Conservation (phyloP, 2,113 vertebrate species). For the Phalacrocorax aristotelis region DNA sequence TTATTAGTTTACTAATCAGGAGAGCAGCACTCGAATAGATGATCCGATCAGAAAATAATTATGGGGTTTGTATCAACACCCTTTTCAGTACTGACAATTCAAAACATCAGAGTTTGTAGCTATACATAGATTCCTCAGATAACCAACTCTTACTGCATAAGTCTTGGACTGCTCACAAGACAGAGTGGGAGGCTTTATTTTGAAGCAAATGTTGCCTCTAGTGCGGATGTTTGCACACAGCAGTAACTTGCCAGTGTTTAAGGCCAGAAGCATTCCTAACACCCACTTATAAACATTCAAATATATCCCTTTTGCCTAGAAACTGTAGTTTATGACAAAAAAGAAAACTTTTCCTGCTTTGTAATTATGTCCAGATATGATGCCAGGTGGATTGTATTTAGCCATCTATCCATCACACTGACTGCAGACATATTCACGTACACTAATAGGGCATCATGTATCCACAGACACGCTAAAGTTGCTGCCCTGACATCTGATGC, state of each 20-base stretch:
- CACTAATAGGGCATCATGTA: accelerated
- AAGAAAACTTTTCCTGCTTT: background rate
- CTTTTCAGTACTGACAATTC: background rate
- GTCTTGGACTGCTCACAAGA: background rate
- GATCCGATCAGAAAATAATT: background rate
- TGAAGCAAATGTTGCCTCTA: constrained; percentile 1
- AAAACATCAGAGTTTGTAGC: background rate
- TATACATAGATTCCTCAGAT: background rate
- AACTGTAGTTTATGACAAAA: background rate
- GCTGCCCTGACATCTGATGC: background rate
- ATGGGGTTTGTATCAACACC: accelerated
- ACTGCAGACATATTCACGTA: background rate
- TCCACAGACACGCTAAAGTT: background rate
- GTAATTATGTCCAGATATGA: background rate
- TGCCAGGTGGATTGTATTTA: background rate
- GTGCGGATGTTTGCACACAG: constrained; percentile 3
- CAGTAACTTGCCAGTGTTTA: background rate
- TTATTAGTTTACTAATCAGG: background rate
- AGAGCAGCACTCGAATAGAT: background rate
- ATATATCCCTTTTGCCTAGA: background rate
- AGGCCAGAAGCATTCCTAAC: constrained; percentile 1
- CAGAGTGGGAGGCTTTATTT: constrained; percentile 5
- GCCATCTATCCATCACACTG: background rate
- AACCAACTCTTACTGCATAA: background rate
- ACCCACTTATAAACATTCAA: constrained; percentile 35